Evolutionary conservation across 2,888 invertebrate genomes (phyloP).

Genomic region (Boloria euphrosyne): DNA sequence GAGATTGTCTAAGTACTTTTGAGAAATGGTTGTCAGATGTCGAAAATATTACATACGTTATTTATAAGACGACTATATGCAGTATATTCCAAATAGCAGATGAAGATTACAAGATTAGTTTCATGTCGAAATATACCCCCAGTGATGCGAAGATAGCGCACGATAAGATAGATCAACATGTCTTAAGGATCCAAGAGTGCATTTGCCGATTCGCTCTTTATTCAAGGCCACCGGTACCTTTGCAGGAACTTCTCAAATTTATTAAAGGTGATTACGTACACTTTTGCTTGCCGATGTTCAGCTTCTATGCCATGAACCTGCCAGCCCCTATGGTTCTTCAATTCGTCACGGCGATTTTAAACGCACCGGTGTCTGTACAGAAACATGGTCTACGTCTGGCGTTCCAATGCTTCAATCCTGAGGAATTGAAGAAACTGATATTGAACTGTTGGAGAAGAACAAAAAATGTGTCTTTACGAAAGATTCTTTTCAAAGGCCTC

Average conservation of each 20-base stretch:
- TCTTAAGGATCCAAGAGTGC: slow-evolving; percentile 50
- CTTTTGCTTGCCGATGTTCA: slow-evolving; percentile 54
- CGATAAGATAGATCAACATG: slow-evolving; percentile 42
- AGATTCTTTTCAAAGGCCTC: slow-evolving; percentile 51
- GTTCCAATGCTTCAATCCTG: slow-evolving; percentile 52
- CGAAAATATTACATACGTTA: background rate
- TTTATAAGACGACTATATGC: slow-evolving; percentile 43
- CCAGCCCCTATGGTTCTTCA: slow-evolving; percentile 46
- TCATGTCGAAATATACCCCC: slow-evolving; percentile 54
- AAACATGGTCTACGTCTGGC: slow-evolving; percentile 61
- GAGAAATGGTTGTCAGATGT: slow-evolving; percentile 39
- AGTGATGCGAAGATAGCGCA: slow-evolving; percentile 51
- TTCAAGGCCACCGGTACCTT: slow-evolving; percentile 56
- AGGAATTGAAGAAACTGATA: slow-evolving; percentile 49
- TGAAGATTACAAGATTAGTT: slow-evolving; percentile 44
- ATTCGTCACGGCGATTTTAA: slow-evolving; percentile 52
- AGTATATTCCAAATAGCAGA: slow-evolving; percentile 54
- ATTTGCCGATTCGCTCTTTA: slow-evolving; percentile 54
- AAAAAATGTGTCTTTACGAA: slow-evolving; percentile 55
- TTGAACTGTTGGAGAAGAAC: slow-evolving; percentile 52
- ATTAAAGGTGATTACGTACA: slow-evolving; percentile 58
- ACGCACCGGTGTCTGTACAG: slow-evolving; percentile 57
- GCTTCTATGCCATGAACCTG: slow-evolving; percentile 51
- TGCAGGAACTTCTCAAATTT: slow-evolving; percentile 48
- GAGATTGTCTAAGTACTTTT: slow-evolving; percentile 49